Evolutionary conservation across 37 sponge, comb jelly and placozoan genomes (phyloP).

Genomic region (Dysidea cf. avara): DNA sequence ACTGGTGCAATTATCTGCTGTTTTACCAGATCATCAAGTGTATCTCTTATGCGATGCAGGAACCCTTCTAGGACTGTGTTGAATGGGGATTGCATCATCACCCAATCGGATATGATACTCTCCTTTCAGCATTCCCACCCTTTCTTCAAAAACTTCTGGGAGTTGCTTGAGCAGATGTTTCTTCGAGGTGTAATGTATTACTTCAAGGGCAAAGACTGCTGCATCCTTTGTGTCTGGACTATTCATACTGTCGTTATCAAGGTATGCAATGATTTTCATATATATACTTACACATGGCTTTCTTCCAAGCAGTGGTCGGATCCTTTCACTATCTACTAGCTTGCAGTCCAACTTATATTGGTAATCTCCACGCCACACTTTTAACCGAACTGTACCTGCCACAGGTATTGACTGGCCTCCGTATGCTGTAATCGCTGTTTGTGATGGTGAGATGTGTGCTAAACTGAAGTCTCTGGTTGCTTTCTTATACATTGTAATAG

Average conservation of each 20-base stretch:
- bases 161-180: conserved; percentile 4
- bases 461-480: conserved; percentile 14
- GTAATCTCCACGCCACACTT: conserved; percentile 13
- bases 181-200: neutral
- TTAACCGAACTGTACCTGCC: neutral
- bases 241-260: conserved; percentile 30
- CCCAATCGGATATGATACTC: too few species aligned
- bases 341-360: conserved; percentile 10
- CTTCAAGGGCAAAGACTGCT: neutral
- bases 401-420: conserved; percentile 26
- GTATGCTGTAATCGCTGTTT: too few species aligned
- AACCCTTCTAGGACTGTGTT: too few species aligned
- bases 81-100: too few species aligned
- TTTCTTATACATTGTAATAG: conserved; percentile 21
- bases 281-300: conserved; percentile 27
- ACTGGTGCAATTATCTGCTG: too few species aligned
- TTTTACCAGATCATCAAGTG: too few species aligned
- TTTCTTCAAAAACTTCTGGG: conserved; percentile 8
- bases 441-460: neutral
- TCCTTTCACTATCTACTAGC: conserved; percentile 1
- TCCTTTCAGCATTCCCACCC: conserved; percentile 24
- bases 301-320: conserved; percentile 33
- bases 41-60: conserved; percentile 8
- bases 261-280: conserved; percentile 30
- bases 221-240: too few species aligned